Conservation (phyloP, 2,888 invertebrate genomes). For the Candidula unifasciata region DNA sequence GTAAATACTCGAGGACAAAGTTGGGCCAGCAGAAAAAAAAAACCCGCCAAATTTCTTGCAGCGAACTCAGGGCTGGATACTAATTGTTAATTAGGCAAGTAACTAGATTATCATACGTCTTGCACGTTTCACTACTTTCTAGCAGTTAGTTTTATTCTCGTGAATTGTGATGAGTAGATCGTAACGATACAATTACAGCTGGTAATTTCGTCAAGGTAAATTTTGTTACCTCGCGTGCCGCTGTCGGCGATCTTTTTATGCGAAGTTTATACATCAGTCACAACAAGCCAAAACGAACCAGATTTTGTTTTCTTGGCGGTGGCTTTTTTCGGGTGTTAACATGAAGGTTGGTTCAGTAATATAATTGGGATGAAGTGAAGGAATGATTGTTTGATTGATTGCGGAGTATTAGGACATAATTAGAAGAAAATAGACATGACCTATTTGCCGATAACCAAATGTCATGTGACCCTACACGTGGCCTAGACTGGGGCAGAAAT, state of each 20-base stretch:
- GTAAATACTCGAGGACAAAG: too few relatives aligned
- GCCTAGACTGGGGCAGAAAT: conserved; percentile 53
- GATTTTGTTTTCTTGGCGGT: neutral
- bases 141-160: too few relatives aligned
- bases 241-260: neutral
- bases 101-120: too few relatives aligned
- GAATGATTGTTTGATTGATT: neutral
- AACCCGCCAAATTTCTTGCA: too few relatives aligned
- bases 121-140: too few relatives aligned
- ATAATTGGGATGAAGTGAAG: neutral
- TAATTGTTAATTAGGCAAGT: too few relatives aligned
- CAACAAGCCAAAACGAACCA: neutral
- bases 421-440: conserved; percentile 5
- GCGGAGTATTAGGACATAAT: neutral
- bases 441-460: conserved; percentile 35
- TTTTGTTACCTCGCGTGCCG: conserved; percentile 9
- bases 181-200: too few relatives aligned
- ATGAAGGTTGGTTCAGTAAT: neutral
- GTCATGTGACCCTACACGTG: conserved; percentile 60
- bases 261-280: neutral
- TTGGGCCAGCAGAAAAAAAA: too few relatives aligned
- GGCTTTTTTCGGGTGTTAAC: neutral
- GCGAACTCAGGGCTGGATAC: too few relatives aligned
- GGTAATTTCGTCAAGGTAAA: conserved; percentile 9
- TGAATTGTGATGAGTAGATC: too few relatives aligned